Conservation (phyloP, 2,113 vertebrate species). For the Esox niger region DNA sequence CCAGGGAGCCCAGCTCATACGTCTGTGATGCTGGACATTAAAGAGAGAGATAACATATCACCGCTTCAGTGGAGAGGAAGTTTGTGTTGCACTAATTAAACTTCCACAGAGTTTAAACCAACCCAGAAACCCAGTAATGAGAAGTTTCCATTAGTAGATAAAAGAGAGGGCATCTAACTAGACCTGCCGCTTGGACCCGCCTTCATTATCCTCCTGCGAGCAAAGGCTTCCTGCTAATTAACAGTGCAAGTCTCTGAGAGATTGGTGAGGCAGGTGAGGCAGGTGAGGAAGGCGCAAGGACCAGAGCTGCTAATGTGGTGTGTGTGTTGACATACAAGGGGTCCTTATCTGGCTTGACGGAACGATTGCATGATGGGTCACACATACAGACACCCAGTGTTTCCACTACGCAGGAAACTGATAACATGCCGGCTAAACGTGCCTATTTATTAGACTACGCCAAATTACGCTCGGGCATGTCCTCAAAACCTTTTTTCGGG, state of each 20-base stretch:
- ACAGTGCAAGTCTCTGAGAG: not conserved
- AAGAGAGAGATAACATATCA: conserved; percentile 61
- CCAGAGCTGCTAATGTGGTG: not conserved
- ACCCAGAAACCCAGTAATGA: conserved; percentile 65
- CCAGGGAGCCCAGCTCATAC: conserved; percentile 54
- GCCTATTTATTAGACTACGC: too few relatives aligned
- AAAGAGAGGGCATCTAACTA: not conserved
- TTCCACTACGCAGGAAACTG: too few relatives aligned
- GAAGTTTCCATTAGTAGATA: conserved; percentile 34
- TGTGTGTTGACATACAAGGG: too few relatives aligned
- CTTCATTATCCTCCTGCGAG: not conserved
- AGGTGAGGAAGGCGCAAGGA: not conserved
- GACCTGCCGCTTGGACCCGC: too few relatives aligned
- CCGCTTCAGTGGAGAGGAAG: conserved; percentile 66
- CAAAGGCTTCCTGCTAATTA: conserved; percentile 5
- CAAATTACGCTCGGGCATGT: too few relatives aligned
- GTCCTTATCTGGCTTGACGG: too few relatives aligned
- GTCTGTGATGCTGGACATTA: conserved; percentile 66
- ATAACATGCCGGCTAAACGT: too few relatives aligned
- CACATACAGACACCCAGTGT: too few relatives aligned
- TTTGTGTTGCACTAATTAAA: conserved; percentile 75
- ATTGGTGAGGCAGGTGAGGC: not conserved
- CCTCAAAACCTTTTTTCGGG: too few relatives aligned
- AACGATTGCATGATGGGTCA: too few relatives aligned
- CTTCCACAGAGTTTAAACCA: conserved; percentile 58